Conservation (phyloP, 2,113 vertebrate genomes). For the Corythornis cristatus region DNA sequence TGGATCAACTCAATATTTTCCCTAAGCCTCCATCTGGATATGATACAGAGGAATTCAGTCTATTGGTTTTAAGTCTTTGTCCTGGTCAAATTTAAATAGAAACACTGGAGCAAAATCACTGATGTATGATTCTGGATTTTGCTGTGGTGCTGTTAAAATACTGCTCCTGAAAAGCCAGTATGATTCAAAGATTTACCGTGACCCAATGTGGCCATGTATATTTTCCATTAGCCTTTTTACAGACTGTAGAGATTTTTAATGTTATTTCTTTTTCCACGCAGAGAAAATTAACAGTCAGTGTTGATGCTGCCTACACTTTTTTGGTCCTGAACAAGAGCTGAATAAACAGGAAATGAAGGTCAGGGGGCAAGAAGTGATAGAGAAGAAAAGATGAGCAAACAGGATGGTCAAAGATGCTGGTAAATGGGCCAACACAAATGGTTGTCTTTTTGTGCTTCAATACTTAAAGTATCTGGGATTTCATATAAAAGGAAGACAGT, state of each 20-base stretch:
- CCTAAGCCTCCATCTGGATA: not conserved
- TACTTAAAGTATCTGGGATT: slow-evolving; percentile 2
- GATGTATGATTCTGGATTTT: not conserved
- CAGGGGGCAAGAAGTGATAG: not conserved
- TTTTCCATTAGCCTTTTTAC: not conserved
- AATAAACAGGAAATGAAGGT: slow-evolving; percentile 31
- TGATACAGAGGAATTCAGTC: not conserved
- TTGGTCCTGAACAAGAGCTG: not conserved
- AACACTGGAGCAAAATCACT: not conserved
- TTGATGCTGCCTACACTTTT: slow-evolving; percentile 19
- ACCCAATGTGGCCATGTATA: not conserved
- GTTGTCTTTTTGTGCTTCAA: not conserved
- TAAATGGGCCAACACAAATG: not conserved
- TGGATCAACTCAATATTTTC: not conserved
- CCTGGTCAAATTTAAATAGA: not conserved
- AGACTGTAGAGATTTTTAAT: not conserved
- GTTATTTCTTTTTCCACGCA: not conserved
- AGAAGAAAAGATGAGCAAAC: not conserved
- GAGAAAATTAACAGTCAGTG: slow-evolving; percentile 1
- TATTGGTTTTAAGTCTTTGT: not conserved
- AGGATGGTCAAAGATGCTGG: not conserved
- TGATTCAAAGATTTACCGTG: not conserved
- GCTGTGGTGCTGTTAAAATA: not conserved
- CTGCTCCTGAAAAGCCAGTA: not conserved
- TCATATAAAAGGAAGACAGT: not conserved